These are phyloP conservation scores for Pachycephala philippinensis DNA, from an alignment of 2,113 vertebrate species.

Conservation along the genomic window DNA sequence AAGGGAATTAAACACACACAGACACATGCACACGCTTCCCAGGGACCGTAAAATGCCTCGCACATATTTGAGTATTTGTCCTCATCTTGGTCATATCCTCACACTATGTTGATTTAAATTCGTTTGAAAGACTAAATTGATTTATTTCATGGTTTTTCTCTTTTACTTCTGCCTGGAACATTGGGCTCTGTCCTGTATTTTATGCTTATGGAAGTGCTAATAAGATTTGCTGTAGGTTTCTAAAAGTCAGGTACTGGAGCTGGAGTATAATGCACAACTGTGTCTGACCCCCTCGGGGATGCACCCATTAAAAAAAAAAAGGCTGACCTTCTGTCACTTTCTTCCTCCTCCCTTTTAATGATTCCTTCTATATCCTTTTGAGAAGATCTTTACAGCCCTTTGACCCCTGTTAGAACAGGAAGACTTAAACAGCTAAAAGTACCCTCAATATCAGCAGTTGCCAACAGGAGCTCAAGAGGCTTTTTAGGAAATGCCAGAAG, in stretches of 20 bases:
- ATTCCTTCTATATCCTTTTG: constrained; percentile 76
- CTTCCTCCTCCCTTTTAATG: constrained; percentile 77
- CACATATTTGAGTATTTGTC: constrained; percentile 22
- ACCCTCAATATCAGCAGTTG: constrained; percentile 56
- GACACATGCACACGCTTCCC: background rate
- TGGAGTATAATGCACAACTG: constrained; percentile 59
- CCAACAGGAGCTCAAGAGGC: constrained; percentile 71
- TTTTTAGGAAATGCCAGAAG: constrained; percentile 75
- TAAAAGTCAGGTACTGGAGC: constrained; percentile 66
- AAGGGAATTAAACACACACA: constrained; percentile 16
- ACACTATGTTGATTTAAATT: constrained; percentile 33
- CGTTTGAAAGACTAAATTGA: constrained; percentile 40
- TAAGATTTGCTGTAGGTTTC: constrained; percentile 62
- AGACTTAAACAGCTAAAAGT: constrained; percentile 75
- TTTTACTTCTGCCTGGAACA: constrained; percentile 20
- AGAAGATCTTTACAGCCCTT: constrained; percentile 78
- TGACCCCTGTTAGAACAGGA: constrained; percentile 78
- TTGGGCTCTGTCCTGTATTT: background rate
- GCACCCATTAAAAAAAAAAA: constrained; percentile 72
- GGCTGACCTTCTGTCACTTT: constrained; percentile 76
- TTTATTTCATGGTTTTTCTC: constrained; percentile 49
- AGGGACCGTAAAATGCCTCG: background rate
- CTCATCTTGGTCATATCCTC: constrained; percentile 6
- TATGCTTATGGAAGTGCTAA: constrained; percentile 56
- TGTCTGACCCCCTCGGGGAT: constrained; percentile 65